Conservation (phyloP, 2,113 vertebrate genomes). For the Dascyllus trimaculatus region DNA sequence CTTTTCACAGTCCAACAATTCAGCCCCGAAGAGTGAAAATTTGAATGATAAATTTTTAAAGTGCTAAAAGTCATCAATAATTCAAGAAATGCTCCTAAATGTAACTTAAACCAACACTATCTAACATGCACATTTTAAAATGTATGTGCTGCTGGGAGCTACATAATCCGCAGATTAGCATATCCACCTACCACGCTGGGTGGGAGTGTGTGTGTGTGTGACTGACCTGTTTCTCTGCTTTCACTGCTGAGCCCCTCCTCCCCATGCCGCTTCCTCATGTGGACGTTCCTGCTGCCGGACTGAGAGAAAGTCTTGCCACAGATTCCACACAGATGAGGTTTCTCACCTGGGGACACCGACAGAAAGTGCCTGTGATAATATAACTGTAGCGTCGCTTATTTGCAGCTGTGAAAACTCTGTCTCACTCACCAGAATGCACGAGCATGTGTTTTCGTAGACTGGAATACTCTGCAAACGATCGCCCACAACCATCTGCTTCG, state of each 20-base stretch:
- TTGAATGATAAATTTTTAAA: constrained; percentile 55
- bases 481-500: constrained; percentile 95
- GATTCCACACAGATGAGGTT: constrained; percentile 95
- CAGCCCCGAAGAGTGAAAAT: constrained; percentile 41
- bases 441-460: constrained; percentile 99
- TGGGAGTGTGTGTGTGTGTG: not conserved
- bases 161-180: constrained; percentile 57
- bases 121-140: constrained; percentile 49
- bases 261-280: constrained; percentile 95
- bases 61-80: constrained; percentile 45
- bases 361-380: too few species aligned
- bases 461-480: constrained; percentile 98
- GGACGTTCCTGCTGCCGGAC: constrained; percentile 97
- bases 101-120: constrained; percentile 50
- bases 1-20: constrained; percentile 34
- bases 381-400: not conserved
- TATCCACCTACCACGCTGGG: constrained; percentile 31
- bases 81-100: constrained; percentile 53
- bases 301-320: constrained; percentile 98
- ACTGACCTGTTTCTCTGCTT: constrained; percentile 80
- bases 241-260: constrained; percentile 76
- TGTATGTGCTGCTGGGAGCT: constrained; percentile 48
- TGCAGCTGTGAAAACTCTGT: constrained; percentile 26
- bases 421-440: constrained; percentile 93
- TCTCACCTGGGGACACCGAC: constrained; percentile 87